Evolutionary conservation across 2,888 invertebrate species (phyloP).

Genomic region (Lithodes maja): DNA sequence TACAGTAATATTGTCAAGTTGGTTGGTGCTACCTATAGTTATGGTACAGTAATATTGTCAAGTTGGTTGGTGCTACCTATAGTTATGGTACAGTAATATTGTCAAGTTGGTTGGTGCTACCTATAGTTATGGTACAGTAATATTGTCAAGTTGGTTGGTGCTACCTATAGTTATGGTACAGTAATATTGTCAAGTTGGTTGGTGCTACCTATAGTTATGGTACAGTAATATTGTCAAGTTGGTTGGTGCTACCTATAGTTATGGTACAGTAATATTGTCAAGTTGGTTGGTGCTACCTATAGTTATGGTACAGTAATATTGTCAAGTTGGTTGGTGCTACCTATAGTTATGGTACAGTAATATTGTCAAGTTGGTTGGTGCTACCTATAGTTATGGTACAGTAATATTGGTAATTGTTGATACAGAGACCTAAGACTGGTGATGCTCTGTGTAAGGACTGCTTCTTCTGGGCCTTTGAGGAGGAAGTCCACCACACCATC

Average conservation of each 20-base stretch:
- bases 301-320: neutral
- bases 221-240: constrained; percentile 8
- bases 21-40: neutral
- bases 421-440: constrained; percentile 91
- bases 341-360: neutral
- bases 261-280: too few relatives aligned
- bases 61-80: neutral
- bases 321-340: neutral
- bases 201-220: neutral
- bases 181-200: neutral
- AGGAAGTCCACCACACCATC: constrained; percentile 95
- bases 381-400: neutral
- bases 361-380: neutral
- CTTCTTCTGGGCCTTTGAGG: constrained; percentile 94
- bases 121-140: neutral
- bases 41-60: neutral
- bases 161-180: neutral
- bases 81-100: neutral
- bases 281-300: neutral
- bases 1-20: neutral
- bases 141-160: neutral
- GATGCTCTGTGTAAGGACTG: constrained; percentile 95
- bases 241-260: too few relatives aligned
- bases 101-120: neutral
- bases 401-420: neutral